Evolutionary conservation across 1,140 invertebrate genomes (phyloP).

Genomic region (Conus ventricosus): DNA sequence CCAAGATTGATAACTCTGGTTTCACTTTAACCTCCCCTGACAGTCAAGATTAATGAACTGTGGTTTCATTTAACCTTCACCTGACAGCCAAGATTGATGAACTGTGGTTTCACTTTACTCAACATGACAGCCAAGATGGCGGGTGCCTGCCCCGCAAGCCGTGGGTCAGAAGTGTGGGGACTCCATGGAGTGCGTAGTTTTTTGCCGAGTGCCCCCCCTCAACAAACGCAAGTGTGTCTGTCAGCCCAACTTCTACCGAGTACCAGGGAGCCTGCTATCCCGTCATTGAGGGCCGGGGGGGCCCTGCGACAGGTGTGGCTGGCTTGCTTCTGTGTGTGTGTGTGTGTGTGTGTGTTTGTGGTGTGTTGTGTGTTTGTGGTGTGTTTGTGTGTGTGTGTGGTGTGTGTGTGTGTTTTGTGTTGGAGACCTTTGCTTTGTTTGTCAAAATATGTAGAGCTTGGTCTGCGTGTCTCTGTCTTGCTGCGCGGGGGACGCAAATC

Average conservation of each 20-base stretch:
- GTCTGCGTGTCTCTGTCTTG: background rate
- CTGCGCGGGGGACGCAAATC: background rate
- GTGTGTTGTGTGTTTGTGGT: background rate
- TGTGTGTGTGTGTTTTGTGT: background rate
- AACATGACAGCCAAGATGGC: conserved; percentile 18
- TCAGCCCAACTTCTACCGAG: conserved; percentile 37
- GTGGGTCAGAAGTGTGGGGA: conserved; percentile 21
- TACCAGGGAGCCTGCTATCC: conserved; percentile 36
- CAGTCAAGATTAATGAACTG: too few relatives aligned
- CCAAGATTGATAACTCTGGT: too few relatives aligned
- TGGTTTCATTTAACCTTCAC: too few relatives aligned
- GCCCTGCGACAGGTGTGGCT: conserved; percentile 16
- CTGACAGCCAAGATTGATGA: too few relatives aligned
- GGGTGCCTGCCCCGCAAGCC: conserved; percentile 21
- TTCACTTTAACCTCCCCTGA: too few relatives aligned
- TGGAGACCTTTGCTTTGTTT: background rate
- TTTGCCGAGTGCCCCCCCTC: conserved; percentile 37
- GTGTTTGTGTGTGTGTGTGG: conserved; percentile 1
- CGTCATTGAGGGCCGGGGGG: conserved; percentile 29
- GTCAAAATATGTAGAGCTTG: background rate
- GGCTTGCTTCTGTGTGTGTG: background rate
- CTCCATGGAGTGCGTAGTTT: conserved; percentile 25
- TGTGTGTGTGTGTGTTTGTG: background rate
- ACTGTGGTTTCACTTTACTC: too few relatives aligned
- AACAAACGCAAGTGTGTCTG: conserved; percentile 33